These are phyloP conservation scores for Sturnus vulgaris DNA, from an alignment of 2,113 vertebrate species.

Conservation along the genomic window DNA sequence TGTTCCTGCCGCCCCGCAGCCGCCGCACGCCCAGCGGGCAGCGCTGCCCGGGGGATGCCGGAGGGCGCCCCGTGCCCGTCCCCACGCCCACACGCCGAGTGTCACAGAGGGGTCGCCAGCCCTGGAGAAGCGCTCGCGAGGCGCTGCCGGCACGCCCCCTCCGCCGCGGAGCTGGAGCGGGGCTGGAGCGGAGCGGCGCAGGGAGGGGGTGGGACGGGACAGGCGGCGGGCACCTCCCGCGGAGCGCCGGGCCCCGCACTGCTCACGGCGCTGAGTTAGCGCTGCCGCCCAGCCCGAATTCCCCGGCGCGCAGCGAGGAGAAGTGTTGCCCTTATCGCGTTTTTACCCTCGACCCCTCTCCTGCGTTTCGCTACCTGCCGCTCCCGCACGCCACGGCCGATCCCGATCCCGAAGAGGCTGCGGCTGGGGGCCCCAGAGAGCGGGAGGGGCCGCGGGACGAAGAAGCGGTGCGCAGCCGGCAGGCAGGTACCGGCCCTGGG, in stretches of 20 bases:
- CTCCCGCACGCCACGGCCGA: background rate
- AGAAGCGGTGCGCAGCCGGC: background rate
- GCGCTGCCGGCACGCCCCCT: slow-evolving; percentile 11
- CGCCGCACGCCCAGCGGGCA: background rate
- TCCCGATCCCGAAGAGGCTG: background rate
- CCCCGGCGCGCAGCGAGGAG: background rate
- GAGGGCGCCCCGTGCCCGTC: background rate
- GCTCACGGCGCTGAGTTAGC: background rate
- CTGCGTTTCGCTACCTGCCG: background rate
- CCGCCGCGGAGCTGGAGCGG: background rate
- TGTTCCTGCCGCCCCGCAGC: background rate
- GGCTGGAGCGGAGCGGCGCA: background rate
- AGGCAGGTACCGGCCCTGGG: background rate
- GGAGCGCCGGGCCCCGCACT: background rate
- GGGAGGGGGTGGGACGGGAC: background rate
- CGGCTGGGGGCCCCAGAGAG: background rate
- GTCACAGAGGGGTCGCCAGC: background rate
- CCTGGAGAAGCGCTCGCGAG: background rate
- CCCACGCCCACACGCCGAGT: background rate
- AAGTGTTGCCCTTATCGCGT: background rate
- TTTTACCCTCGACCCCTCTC: background rate
- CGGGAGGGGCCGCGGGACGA: background rate
- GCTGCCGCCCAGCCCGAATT: background rate
- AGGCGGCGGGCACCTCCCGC: background rate
- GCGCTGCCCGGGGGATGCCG: background rate